Base-by-base conservation (phyloP, 2,797 vertebrate species). In the Lagodon rhomboides region DNA sequence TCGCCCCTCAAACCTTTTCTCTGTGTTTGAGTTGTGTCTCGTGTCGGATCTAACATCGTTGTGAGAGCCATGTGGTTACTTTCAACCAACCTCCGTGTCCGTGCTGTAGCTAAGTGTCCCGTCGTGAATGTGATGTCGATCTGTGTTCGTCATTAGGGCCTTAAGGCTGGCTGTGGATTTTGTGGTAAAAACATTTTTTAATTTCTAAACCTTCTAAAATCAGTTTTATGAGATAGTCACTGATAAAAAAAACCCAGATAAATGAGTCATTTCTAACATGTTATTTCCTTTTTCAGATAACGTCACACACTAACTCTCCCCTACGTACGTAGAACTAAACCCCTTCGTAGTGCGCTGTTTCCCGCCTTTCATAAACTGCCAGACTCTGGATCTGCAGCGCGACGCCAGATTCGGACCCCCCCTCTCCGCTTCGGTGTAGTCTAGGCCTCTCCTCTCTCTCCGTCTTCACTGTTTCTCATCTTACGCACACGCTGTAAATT, bases 301-400 rank as follows among this genome's bases (percentile, higher is more conserved):
- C 75, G 23, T 55, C 59, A 73, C 12, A 16, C 49, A 83, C 87
- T 95, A 94, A 93, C 74, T 47, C 18, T 83, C 84, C 44, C 78
- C 59, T 59, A 44, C 54, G 58, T 68, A 46, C 27, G 54, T 27
- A 10, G 76, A 72, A 84, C 77, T 50, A 12, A 87, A 79, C 90
- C 90, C 91, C 90, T 92, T 93, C 84, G 80, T 93, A 92, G 89
- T 92, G 85, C 88, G 90, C 46, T 75, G 67, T 92, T 93, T 90
- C 59, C 65, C 47, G 64, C 34, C 54, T 68, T 67, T 75, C 66
- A 73, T 30, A 82, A 76, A 70, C 70, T 65, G 22, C 50, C 68
- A 56, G 50, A 60, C 51, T 67, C 77, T 82, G 73, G 82, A 75
- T 85, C 69, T 67, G 68, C 61, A 75, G 44, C 27, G 9, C 61